Base-by-base conservation (phyloP, 2,888 invertebrate species). In the Beris morrisii region DNA sequence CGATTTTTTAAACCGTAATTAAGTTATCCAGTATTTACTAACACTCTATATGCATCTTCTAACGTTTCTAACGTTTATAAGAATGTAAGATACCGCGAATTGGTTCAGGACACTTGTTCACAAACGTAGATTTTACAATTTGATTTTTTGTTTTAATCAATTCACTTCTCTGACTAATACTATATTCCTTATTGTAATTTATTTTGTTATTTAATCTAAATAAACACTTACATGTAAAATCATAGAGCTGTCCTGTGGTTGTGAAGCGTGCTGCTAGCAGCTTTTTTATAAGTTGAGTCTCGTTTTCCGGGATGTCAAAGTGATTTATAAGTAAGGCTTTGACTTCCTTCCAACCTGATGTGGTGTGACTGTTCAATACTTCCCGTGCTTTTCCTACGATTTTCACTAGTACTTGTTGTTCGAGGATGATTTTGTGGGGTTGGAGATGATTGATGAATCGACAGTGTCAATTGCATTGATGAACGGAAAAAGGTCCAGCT, bases 311-410 rank as follows among this genome's bases (percentile, higher is more conserved):
- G 43, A 7, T 55, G 55, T 55, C 55, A 32, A 55, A 55, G 38
- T 55, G 55, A 55, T 55, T 55, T 13, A 55, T 55, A n/a, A 56
- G 56, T 7, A 56, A 30, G 12, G 56, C 43, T n/a, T 56, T 56
- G 15, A 56, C 56, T 12, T 43, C 43, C 4, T 15, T 4, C 56
- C 43, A 43, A 9, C 44, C 5, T 43, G 4, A 15, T 15, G 56
- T 56, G 22, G 43, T 56, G 30, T 56, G 56, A n/a, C 15, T 15
- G 44, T 56, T 15, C 22, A 56, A 15, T 43, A 44, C 44, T 44
- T 56, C 44, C 44, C 56, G 13, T 22, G 43, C 55, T 31, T 32
- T 31, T 32, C 55, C 55, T 13, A 32, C 15, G 7, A 55, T 55
- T 12, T 52, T 52, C 30, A 30, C 30, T 5, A 15, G 28, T 5